Base-by-base conservation (phyloP, 2,888 invertebrate species). In the Leucoma salicis region DNA sequence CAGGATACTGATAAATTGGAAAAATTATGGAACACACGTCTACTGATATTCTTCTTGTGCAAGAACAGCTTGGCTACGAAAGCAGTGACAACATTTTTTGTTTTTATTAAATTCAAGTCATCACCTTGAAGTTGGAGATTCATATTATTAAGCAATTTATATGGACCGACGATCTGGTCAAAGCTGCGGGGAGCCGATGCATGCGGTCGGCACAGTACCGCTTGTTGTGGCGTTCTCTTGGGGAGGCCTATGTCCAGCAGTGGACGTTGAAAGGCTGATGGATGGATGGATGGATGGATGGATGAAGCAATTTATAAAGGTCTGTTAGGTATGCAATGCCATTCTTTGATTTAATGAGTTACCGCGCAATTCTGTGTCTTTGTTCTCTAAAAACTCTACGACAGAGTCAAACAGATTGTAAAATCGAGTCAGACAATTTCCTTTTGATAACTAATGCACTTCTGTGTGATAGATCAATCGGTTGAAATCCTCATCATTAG, bases 371-470 rank as follows among this genome's bases (percentile, higher is more conserved):
- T 59, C 53, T 49, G 49, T 53, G 33, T 65, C 59, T 67, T 60
- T 63, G 35, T 18, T 65, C 58, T 65, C 61, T 35, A 65, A 49
- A 53, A 68, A 66, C 46, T 66, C 57, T 56, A 69, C 38, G 8
- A 66, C 59, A 49, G 64, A 62, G 42, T 21, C 53, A 46, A 63
- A 64, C 60, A 37, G 46, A 11, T 55, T 54, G 41, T 51, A 54
- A 54, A 51, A 54, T 48, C 53, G 50, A 53, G 34, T 44, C 29
- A 50, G 44, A 48, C 44, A 52, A 54, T 40, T 51, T 21, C 42
- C 53, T 57, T 32, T 57, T 47, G 49, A 50, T 40, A 56, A 45
- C 46, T 48, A 53, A 42, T 35, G 43, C 6, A 53, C 51, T 49
- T 53, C 49, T 15, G 52, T 50, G 18, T 53, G 43, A 52, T 52